phyloP scores from a whole-genome alignment of 2,888 invertebrate species.

The Aporophyla lueneburgensis region DNA sequence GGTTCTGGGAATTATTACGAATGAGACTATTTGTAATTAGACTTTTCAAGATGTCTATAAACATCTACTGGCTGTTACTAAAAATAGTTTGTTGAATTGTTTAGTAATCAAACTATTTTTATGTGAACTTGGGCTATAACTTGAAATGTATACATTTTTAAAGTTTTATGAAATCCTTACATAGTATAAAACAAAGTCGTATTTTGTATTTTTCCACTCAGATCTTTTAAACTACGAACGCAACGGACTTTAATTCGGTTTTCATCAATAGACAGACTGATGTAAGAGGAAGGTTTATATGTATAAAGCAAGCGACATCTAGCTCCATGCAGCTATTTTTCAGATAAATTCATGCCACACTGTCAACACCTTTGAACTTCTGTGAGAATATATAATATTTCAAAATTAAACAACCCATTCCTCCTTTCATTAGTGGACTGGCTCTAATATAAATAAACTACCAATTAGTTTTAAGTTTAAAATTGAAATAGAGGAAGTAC shows the following conservation, averaged over 20 bases:
- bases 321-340: background rate
- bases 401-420: background rate
- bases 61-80: background rate
- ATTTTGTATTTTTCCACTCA: no score
- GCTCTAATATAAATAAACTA: conserved; percentile 19
- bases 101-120: background rate
- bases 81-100: background rate
- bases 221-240: no score
- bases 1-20: background rate
- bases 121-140: no score
- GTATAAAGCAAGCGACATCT: background rate
- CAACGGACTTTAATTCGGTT: no score
- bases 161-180: no score
- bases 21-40: background rate
- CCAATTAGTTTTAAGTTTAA: conserved; percentile 28
- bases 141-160: no score
- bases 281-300: no score
- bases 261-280: no score
- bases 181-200: no score
- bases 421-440: background rate
- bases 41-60: background rate
- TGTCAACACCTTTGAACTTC: background rate
- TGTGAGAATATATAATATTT: background rate
- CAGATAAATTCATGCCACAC: background rate
- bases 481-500: conserved; percentile 10